phyloP scores from a whole-genome alignment of 2,888 invertebrate species.

The Keiferia lycopersicella region DNA sequence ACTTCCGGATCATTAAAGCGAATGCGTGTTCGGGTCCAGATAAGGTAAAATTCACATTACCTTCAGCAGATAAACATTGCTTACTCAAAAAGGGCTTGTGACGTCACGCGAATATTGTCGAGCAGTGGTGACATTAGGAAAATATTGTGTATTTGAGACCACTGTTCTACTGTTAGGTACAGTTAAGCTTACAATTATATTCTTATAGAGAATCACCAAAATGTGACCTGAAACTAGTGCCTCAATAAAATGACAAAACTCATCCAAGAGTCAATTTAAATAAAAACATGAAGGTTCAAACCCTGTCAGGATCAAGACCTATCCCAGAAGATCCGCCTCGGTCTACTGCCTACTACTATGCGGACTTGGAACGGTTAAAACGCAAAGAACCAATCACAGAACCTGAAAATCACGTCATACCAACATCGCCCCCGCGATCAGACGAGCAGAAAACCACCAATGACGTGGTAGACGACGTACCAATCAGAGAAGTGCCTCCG shows the following conservation, averaged over 20 bases:
- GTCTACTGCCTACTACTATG: conserved; percentile 82
- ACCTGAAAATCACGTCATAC: conserved; percentile 11
- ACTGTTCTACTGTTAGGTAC: background rate
- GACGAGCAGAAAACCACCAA: conserved; percentile 68
- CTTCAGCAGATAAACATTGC: background rate
- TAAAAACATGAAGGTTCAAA: conserved; percentile 22
- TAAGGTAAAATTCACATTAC: background rate
- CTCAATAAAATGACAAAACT: background rate
- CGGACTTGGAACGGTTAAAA: conserved; percentile 80
- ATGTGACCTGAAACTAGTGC: background rate
- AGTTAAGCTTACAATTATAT: background rate
- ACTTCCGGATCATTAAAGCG: conserved; percentile 8
- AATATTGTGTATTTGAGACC: background rate
- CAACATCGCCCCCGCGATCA: conserved; percentile 61
- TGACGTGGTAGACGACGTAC: conserved; percentile 64
- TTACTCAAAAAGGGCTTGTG: background rate
- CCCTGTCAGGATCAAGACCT: conserved; percentile 52
- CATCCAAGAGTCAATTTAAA: background rate
- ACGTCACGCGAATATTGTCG: background rate
- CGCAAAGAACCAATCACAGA: conserved; percentile 46
- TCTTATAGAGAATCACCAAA: background rate
- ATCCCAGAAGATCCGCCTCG: conserved; percentile 80
- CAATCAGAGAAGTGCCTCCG: conserved; percentile 61
- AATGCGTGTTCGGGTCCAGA: background rate
- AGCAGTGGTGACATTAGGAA: background rate